Base-by-base conservation (phyloP, 2,797 vertebrate species). In the Xiphophorus birchmanni region DNA sequence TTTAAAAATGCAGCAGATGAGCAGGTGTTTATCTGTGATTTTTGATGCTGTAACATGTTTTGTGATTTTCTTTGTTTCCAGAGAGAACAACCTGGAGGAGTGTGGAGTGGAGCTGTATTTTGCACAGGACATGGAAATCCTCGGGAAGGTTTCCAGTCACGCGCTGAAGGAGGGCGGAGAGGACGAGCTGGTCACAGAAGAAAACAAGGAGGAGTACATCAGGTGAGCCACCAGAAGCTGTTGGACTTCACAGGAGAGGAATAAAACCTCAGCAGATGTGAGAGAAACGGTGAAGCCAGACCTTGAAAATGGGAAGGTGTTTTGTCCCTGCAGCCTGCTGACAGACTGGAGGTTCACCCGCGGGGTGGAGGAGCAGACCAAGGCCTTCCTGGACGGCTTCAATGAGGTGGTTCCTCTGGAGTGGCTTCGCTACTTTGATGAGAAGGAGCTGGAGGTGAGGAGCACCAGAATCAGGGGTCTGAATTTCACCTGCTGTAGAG, bases 131-230 rank as follows among this genome's bases (percentile, higher is more conserved):
- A 99, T 99, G 98, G 98, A 99, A 94, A 98, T 99, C 90, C 91
- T 99, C 63, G 98, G 98, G 52, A 99, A 99, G 86, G 98, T 99
- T 86, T 97, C 98, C 63, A 98, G 97, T 26, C 98, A 99, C 0
- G 97, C 97, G 91, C 95, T 99, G 87, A 99, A 99, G 92, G 97
- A 97, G 63, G 97, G 97, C 0, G 98, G 98, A 0, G 98, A 99
- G 95, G 97, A 97, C 80, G 97, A 97, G 90, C 96, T 98, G 10
- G 98, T 99, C 88, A 99, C 96, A 0, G 97, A 98, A 85, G 97
- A 98, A 42, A 99, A 99, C 95, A 99, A 99, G 92, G 98, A 99
- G 37, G 98, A 99, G 84, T 99, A 99, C 85, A 99, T 99, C 92
- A 95, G 97, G 98, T 99, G 8, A 4, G 86, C 35, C 2, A 2